Evolutionary conservation across 1,140 invertebrate species (phyloP), one percentile per base, ranked within the genome.

Genomic region (Bombus haemorrhoidalis): DNA sequence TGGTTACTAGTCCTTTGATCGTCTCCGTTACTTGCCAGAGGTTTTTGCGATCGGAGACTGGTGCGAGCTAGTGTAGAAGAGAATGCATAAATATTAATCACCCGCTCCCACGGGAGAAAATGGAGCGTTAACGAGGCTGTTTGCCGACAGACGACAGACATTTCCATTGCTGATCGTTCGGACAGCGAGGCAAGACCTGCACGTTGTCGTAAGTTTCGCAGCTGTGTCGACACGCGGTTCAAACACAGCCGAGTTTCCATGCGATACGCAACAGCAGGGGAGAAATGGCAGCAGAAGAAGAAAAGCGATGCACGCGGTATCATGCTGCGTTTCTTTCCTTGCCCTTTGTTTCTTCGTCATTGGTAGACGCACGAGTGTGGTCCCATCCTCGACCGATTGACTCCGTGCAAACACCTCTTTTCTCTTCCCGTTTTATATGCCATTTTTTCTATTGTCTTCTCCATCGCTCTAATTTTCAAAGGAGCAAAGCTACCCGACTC

Each of bases 91-190:
- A 84, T 76, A 77, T 84, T 77, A 81, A 76, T 83, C 32, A 32
- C 57, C 37, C 12, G n/a, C 18, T 15, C 22, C 39, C 22, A 12
- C n/a, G 13, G 18, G 25, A 71, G 25, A 59, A 76, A 85, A 87
- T 87, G 76, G 39, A 80, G 34, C 34, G 68, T 89, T 86, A 86
- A 89, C 68, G 78, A 88, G 77, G 83, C 68, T 57, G 73, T 75
- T 81, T 64, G 64, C 69, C 69, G 59, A n/a, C 32, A 68, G 39
- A 66, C 68, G 59, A n/a, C 32, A 68, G 39, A 66, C 62, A 87
- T 89, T 88, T 85, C 86, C 87, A 82, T 85, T 84, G 81, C 68
- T 84, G 86, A 88, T 88, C 76, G 76, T 43, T 47, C 53, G 34
- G 28, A 41, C 62, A 57, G 32, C 73, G 12, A 28, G 25, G 39